These are phyloP conservation scores for Cottoperca gobio DNA, from an alignment of 2,797 vertebrate species.

Conservation along the genomic window DNA sequence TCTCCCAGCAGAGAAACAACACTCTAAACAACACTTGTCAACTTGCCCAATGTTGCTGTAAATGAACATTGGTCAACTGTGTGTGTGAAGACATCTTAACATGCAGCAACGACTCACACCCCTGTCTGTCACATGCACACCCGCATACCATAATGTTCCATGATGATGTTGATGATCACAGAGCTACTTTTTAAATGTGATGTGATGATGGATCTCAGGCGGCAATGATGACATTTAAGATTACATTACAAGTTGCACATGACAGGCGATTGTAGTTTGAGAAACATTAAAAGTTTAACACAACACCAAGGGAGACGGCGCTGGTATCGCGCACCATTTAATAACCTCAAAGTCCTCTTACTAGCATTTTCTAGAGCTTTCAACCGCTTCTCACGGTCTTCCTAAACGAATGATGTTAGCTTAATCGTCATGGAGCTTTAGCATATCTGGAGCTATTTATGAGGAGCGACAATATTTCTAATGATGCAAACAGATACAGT, in stretches of 20 bases:
- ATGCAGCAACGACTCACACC: not conserved
- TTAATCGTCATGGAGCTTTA: not conserved
- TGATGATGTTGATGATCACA: not conserved
- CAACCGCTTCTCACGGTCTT: not conserved
- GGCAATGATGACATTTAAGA: not conserved
- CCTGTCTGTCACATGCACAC: not conserved
- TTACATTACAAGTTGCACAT: not conserved
- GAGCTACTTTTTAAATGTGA: not conserved
- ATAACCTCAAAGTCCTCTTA: not conserved
- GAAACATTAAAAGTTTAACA: not conserved
- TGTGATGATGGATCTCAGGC: not conserved
- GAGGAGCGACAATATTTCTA: not conserved
- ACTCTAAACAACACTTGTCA: constrained; percentile 20
- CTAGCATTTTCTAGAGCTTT: not conserved
- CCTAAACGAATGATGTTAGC: not conserved
- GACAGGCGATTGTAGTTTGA: too few relatives aligned
- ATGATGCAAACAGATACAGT: not conserved
- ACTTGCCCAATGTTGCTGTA: constrained; percentile 8
- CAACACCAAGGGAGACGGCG: not conserved
- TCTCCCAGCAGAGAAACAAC: not conserved
- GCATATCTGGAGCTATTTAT: too few relatives aligned
- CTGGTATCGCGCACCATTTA: not conserved
- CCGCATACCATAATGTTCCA: not conserved
- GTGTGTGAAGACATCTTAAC: not conserved
- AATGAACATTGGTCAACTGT: constrained; percentile 13